phyloP scores from a whole-genome alignment of 1,140 invertebrate species.

The Pogonognathellus flavescens region DNA sequence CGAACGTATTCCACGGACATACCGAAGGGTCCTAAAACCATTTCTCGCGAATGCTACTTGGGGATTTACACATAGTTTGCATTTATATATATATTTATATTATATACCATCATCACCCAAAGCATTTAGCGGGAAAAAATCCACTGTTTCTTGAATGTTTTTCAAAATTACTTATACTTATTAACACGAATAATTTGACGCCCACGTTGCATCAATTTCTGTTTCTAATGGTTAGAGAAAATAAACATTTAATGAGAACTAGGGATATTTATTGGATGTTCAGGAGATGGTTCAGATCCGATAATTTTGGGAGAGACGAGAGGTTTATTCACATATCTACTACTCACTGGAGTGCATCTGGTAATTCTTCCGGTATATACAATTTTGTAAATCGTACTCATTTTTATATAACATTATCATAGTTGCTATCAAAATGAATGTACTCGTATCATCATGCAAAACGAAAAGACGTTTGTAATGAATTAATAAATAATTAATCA shows the following conservation, averaged over 20 bases:
- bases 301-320: constrained; percentile 37
- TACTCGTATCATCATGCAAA: constrained; percentile 28
- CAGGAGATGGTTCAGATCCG: constrained; percentile 15
- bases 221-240: constrained; percentile 24
- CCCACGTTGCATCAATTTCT: constrained; percentile 8
- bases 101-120: background rate
- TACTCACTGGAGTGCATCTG: constrained; percentile 44
- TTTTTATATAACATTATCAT: constrained; percentile 48
- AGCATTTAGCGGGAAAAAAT: background rate
- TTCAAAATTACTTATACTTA: background rate
- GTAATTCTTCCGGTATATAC: constrained; percentile 3
- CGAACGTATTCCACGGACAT: constrained; percentile 28
- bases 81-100: background rate
- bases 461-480: constrained; percentile 22
- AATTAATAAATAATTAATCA: constrained; percentile 29
- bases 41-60: background rate
- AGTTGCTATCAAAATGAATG: constrained; percentile 44
- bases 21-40: constrained; percentile 23
- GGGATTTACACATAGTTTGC: background rate
- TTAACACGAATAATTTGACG: background rate
- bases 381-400: constrained; percentile 38
- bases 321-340: constrained; percentile 44
- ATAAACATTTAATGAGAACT: constrained; percentile 28
- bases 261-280: constrained; percentile 3
- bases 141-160: constrained; percentile 16